Conservation (phyloP, 2,113 vertebrate species). For the Garra rufa region DNA sequence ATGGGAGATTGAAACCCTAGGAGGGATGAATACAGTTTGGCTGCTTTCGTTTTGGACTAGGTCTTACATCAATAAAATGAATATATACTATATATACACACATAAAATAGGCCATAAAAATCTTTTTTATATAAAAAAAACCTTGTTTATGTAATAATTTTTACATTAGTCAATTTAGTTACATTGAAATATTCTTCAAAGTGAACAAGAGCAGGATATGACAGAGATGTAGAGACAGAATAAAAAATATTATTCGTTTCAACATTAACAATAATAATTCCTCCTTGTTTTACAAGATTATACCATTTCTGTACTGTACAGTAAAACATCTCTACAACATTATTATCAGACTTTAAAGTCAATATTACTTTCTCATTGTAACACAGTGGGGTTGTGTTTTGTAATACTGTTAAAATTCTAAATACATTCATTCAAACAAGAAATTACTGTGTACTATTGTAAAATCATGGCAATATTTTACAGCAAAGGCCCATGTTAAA, state of each 20-base stretch:
- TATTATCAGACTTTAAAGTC: not conserved
- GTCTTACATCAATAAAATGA: not conserved
- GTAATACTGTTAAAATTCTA: not conserved
- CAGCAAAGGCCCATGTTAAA: conserved; percentile 6
- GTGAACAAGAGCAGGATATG: not conserved
- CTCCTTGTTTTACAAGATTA: not conserved
- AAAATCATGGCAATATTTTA: not conserved
- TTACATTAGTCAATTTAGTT: too few relatives aligned
- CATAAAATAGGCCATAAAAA: not conserved
- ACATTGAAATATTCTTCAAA: not conserved
- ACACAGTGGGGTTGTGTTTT: not conserved
- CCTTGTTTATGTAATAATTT: too few relatives aligned
- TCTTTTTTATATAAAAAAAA: too few relatives aligned
- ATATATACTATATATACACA: not conserved
- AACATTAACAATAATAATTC: not conserved
- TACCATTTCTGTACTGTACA: not conserved
- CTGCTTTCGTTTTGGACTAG: not conserved
- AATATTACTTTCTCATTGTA: not conserved
- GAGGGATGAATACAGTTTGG: not conserved
- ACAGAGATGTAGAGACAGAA: not conserved
- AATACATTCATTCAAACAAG: not conserved
- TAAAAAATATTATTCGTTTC: too few relatives aligned
- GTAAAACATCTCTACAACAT: not conserved
- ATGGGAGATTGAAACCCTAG: not conserved
- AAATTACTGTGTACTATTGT: not conserved